Base-by-base conservation (phyloP, 2,888 invertebrate genomes). In the Mythimna impura region DNA sequence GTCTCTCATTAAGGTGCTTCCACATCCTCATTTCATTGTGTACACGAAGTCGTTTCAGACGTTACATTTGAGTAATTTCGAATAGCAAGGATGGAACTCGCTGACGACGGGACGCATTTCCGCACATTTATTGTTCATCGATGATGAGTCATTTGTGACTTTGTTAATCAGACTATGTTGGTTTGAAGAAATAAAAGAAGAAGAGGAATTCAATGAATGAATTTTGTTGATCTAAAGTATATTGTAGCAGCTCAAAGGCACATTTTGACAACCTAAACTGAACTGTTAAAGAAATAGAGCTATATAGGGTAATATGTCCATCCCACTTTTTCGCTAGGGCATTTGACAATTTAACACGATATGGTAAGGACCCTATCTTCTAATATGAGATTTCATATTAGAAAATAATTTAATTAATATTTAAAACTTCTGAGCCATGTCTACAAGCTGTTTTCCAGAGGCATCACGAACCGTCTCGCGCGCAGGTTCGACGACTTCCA, bases 71-170 rank as follows among this genome's bases (percentile, higher is more conserved):
- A 66, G 65, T 50, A 34, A 72, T 71, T 77, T 69, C 61, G 30
- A 57, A 71, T 30, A 52, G 25, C 40, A 1, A 69, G 58, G 64
- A 34, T 36, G 47, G 43, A 64, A 55, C 50, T 65, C 34, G 17
- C 50, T 60, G 22, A 66, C 52, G 70, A 52, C 76, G 52, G 80
- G 63, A 80, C 64, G 55, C 30, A n/a, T 60, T 80, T 70, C 69
- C 78, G 69, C 57, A 14, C 36, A 30, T 22, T 60, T 10, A 25
- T 55, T 40, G 6, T 67, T 52, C 20, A 55, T 74, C 47, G 12
- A 67, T 64, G 30, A 63, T 69, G 66, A 69, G n/a, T 78, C 75
- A 62, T 62, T 54, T 30, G 17, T 47, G 5, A 47, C 47, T 47
- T 6, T 47, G 47, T 20, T 47, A 7, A 47, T 14, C 47, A 47